A percentile compares a stretch with the other conserved stretches of the same genome.
Evolutionary conservation across 2,113 vertebrate genomes (phyloP).

Genomic region (Nymphicus hollandicus): DNA sequence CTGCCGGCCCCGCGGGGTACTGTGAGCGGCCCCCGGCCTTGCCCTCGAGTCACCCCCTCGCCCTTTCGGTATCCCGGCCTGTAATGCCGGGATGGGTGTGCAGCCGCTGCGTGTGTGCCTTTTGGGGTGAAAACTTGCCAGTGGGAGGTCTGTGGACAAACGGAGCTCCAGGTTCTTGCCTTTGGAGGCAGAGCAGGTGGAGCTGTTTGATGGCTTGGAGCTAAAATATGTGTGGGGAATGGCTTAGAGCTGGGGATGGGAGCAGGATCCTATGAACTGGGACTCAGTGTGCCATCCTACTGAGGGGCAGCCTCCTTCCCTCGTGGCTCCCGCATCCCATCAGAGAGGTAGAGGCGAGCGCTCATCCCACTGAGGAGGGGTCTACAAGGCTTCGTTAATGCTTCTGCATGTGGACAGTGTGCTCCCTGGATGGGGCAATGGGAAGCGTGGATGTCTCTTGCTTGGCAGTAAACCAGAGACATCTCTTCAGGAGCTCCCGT

Average conservation of each 20-base stretch:
- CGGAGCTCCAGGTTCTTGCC: background rate
- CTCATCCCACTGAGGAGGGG: background rate
- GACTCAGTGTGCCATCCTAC: accelerated
- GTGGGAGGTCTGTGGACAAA: background rate
- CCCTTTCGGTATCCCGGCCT: too few relatives aligned
- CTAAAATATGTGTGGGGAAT: accelerated
- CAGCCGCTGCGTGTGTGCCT: background rate
- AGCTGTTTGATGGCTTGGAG: background rate
- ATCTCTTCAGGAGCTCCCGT: background rate
- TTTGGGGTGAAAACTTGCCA: accelerated
- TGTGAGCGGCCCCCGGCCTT: background rate
- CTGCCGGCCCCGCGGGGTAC: too few relatives aligned
- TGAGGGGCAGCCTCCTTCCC: accelerated
- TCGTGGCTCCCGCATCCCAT: accelerated
- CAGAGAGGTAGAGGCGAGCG: background rate
- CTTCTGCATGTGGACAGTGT: accelerated
- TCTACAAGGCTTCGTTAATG: accelerated
- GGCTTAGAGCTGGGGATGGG: too few relatives aligned
- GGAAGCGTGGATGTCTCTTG: background rate
- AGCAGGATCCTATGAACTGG: accelerated
- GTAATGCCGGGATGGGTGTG: accelerated
- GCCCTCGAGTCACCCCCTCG: accelerated
- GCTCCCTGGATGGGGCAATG: background rate
- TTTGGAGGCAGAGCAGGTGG: background rate
- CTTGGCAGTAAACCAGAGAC: background rate